Evolutionary conservation across 2,888 invertebrate species (phyloP).

Genomic region (Tethea ocularis): DNA sequence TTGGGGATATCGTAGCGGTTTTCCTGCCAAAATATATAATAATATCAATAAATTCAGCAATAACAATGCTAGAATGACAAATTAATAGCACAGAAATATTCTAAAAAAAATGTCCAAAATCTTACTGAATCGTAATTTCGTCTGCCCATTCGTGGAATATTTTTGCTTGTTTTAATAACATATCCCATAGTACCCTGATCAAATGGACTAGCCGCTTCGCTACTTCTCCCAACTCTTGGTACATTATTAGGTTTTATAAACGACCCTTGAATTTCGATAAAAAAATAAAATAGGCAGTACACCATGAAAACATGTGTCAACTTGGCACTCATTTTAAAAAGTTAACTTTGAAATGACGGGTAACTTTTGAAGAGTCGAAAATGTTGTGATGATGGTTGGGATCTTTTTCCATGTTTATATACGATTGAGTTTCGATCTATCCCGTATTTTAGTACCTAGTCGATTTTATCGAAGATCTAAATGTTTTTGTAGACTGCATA

Average conservation of each 20-base stretch:
- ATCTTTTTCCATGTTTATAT: slow-evolving; percentile 47
- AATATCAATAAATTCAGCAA: neutral
- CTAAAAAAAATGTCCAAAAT: slow-evolving; percentile 6
- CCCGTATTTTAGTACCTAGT: slow-evolving; percentile 59
- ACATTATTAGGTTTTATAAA: slow-evolving; percentile 77
- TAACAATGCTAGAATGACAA: too few species aligned
- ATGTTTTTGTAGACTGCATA: slow-evolving; percentile 35
- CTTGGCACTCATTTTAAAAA: slow-evolving; percentile 62
- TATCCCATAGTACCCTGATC: slow-evolving; percentile 71
- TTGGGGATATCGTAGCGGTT: slow-evolving; percentile 76
- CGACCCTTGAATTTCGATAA: slow-evolving; percentile 56
- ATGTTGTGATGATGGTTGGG: slow-evolving; percentile 34
- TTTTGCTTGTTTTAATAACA: slow-evolving; percentile 76
- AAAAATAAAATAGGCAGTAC: slow-evolving; percentile 59
- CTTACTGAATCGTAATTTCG: slow-evolving; percentile 77
- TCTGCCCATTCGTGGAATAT: slow-evolving; percentile 76
- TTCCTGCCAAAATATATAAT: slow-evolving; percentile 51
- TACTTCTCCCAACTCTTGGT: slow-evolving; percentile 74
- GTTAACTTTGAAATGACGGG: slow-evolving; percentile 26
- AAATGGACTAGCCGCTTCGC: slow-evolving; percentile 64
- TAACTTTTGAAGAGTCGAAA: slow-evolving; percentile 18
- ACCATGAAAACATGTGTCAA: slow-evolving; percentile 47
- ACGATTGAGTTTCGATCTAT: slow-evolving; percentile 50
- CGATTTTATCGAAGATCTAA: slow-evolving; percentile 39
- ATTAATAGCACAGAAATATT: too few species aligned